A percentile compares a stretch with the other conserved stretches of the same genome.
These are phyloP conservation scores for Drosophila paracracens DNA, from an alignment of 2,888 invertebrate species.

Conservation along the genomic window DNA sequence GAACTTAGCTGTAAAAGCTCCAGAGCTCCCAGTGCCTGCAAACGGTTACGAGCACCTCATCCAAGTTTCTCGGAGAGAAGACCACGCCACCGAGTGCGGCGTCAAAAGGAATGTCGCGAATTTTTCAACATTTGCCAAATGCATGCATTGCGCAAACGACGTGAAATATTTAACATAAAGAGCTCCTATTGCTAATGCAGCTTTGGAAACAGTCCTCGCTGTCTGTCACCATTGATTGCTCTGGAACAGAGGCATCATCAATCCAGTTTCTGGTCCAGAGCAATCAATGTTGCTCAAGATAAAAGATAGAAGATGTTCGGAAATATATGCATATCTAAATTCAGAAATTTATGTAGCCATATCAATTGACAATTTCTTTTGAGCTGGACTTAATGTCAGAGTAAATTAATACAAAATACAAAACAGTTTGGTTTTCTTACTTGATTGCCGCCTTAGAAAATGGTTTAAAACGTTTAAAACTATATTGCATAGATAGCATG, in stretches of 20 bases:
- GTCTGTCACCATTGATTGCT: conserved; percentile 3
- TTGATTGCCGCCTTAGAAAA: too few relatives aligned
- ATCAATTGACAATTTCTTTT: background rate
- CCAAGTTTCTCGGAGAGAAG: conserved; percentile 60
- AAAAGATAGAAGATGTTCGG: background rate
- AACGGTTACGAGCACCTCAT: conserved; percentile 45
- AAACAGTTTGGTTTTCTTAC: background rate
- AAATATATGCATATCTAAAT: background rate
- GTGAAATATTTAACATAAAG: background rate
- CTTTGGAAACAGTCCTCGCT: background rate
- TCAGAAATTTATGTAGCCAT: background rate
- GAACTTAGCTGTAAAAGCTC: conserved; percentile 14
- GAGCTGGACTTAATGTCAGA: background rate
- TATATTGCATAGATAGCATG: conserved; percentile 6
- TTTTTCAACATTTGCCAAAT: background rate
- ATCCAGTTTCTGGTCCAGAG: background rate
- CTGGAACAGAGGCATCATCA: background rate
- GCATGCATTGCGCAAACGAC: background rate
- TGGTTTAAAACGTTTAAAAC: conserved; percentile 17
- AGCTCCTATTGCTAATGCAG: background rate
- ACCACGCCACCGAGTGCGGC: fast-evolving
- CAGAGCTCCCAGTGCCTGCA: conserved; percentile 20
- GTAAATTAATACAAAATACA: background rate
- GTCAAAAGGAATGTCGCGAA: conserved; percentile 5
- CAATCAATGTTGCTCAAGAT: background rate